Base-by-base conservation (phyloP, 2,888 invertebrate species). In the Dasypogon diadema region DNA sequence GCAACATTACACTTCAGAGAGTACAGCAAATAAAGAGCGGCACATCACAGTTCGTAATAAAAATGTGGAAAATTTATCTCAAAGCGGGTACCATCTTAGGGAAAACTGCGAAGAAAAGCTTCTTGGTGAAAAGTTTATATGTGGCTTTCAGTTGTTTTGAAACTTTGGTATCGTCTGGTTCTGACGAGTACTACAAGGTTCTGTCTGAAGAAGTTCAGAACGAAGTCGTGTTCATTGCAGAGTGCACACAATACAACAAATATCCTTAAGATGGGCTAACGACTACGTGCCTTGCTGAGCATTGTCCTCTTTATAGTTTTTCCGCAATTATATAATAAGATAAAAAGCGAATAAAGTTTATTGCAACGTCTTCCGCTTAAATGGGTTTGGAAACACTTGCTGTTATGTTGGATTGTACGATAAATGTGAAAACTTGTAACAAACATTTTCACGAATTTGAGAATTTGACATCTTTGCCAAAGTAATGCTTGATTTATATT, bases 401-500 rank as follows among this genome's bases (percentile, higher is more conserved):
- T 5, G n/a, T 46, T 22, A 8, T 54, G 70, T 14, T 34, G 18
- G n/a, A 54, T 30, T 51, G 70, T 6, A 14, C 30, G 54, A 34
- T 30, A 34, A 51, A 51, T 54, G 30, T 51, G 18, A 51, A 30
- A 21, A 34, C 4, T n/a, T 30, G 24, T 14, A 54, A 21, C 30
- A 26, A 1, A 21, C 34, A 12, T 34, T 21, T 70, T 70, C 51
- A 34, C 16, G 54, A 16, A 70, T 56, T 55, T 2, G 6, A 30
- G 51, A 30, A 26, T 54, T 54, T 51, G 30, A 26, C 56, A 48
- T 51, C 60, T 51, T 16, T 24, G 74, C 60, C 48, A 74, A 63
- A 60, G 22, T 26, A 54, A 22, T 63, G 58, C 26, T 60, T 74
- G 74, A 74, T 74, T 74, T 74, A 74, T 74, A 74, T 74, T 74